phyloP scores from a whole-genome alignment of 2,888 invertebrate genomes.

The Pimpla rufipes region DNA sequence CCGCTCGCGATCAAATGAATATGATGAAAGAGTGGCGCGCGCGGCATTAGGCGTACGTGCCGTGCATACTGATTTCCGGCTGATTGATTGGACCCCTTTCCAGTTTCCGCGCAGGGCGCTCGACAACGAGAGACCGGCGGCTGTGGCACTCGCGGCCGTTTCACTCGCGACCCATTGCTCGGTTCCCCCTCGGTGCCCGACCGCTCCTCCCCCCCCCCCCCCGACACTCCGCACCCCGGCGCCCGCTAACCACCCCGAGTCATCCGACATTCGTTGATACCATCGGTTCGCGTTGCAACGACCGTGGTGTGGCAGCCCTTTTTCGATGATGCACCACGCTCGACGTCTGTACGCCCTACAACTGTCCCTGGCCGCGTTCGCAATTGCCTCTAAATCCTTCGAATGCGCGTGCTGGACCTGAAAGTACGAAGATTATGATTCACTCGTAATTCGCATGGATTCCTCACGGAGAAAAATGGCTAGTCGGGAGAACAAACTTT shows the following conservation, averaged over 20 bases:
- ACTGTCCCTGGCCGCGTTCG: slow-evolving; percentile 22
- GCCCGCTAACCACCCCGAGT: slow-evolving; percentile 61
- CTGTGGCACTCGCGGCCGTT: slow-evolving; percentile 39
- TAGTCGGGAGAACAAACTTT: neutral
- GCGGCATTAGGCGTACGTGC: slow-evolving; percentile 85
- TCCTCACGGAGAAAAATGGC: neutral
- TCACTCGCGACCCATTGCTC: slow-evolving; percentile 59
- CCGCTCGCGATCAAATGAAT: slow-evolving; percentile 84
- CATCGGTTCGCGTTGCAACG: slow-evolving; percentile 58
- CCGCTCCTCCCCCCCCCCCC: slow-evolving; percentile 33
- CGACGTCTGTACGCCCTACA: slow-evolving; percentile 23
- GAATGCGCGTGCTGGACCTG: slow-evolving; percentile 24
- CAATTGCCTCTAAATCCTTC: slow-evolving; percentile 43
- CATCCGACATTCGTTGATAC: slow-evolving; percentile 68
- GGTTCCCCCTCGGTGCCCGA: slow-evolving; percentile 52
- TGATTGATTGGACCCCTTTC: slow-evolving; percentile 85
- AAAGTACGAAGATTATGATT: slow-evolving; percentile 41
- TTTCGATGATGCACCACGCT: slow-evolving; percentile 44
- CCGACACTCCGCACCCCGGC: slow-evolving; percentile 31
- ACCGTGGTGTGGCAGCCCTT: slow-evolving; percentile 37
- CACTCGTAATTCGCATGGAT: neutral
- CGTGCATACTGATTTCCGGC: slow-evolving; percentile 85
- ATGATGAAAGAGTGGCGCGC: slow-evolving; percentile 84
- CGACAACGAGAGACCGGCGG: slow-evolving; percentile 69
- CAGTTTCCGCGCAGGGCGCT: slow-evolving; percentile 80